A percentile compares a stretch with the other conserved stretches of the same genome.
phyloP scores from a whole-genome alignment of 2,797 vertebrate species.

The Acanthurus tractus region DNA sequence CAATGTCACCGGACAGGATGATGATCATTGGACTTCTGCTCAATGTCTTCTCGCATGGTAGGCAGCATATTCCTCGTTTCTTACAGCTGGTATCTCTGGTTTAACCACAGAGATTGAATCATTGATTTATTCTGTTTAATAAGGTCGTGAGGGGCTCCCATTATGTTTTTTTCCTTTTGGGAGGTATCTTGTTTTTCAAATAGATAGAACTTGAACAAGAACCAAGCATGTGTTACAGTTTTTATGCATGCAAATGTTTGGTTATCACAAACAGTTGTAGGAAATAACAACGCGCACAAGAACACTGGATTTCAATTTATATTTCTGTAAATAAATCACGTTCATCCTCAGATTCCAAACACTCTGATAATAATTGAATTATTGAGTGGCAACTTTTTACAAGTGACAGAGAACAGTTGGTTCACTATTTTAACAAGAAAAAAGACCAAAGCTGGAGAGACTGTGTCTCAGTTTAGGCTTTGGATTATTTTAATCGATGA shows the following conservation, averaged over 20 bases:
- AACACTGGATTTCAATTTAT: not conserved
- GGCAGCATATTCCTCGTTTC: conserved; percentile 11
- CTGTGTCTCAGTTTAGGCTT: not conserved
- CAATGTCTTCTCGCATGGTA: conserved; percentile 75
- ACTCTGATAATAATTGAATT: not conserved
- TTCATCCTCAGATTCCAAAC: not conserved
- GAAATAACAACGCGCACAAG: not conserved
- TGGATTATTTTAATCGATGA: not conserved
- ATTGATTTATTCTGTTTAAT: not conserved
- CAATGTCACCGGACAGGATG: conserved; percentile 78
- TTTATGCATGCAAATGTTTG: conserved; percentile 4
- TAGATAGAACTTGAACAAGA: conserved; percentile 1
- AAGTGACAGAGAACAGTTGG: not conserved
- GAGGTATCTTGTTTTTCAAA: not conserved
- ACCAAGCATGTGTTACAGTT: not conserved
- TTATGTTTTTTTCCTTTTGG: not conserved
- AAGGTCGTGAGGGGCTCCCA: not conserved
- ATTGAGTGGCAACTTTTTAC: conserved; percentile 7
- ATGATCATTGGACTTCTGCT: conserved; percentile 81
- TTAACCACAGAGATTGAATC: not conserved
- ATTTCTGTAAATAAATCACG: not conserved
- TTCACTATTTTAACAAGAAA: not conserved
- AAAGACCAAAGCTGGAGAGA: not conserved
- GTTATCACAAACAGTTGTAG: not conserved
- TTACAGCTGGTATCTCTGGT: not conserved